Evolutionary conservation across 1,140 invertebrate genomes (phyloP), one percentile per base, ranked within the genome.

Genomic region (Parasteatoda tepidariorum): DNA sequence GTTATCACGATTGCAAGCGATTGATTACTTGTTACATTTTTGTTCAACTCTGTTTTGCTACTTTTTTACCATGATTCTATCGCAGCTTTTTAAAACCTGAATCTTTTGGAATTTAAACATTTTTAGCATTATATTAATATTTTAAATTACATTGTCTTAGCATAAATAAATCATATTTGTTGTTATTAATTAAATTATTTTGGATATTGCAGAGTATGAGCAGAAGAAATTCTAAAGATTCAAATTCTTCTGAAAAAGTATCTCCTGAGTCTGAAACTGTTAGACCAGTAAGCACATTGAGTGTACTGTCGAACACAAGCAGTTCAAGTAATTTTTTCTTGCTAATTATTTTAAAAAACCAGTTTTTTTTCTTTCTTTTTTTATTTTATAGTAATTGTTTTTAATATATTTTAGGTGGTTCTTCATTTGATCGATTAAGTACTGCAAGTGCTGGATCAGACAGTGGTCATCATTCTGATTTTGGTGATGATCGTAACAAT

Each of bases 381-480:
- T 48, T 48, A 2, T 48, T 48, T 48, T 9, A n/a, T n/a, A 48
- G 38, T 6, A 41, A 48, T n/a, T 22, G 18, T 18, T 75, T 41
- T 13, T 13, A 54, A 30, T 24, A 3, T n/a, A 5, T 54, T 76
- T 30, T 71, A 93, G 93, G 92, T 89, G 94, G 94, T 18, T 91
- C 91, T 0, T 95, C 94, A 0, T 95, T 94, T 5, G 94, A 94
- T 2, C 91, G 94, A 33, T 92, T 95, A 85, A 95, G 94, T 86
- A 94, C 92, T 2, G 93, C 92, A 0, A 94, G 93, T 87, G 92
- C 91, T 0, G 94, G 93, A 0, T 82, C 78, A 1, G 95, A 96
- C 86, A 95, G 94, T 86, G 94, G 94, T 70, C 94, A 94, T 0
- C 94, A 95, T 88, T 95, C 94, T 0, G 94, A 96, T 87, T 92